Percentiles rank a stretch among this genome's conserved stretches.
Conservation (phyloP, 2,797 vertebrate genomes). For the Danio kyathit region DNA sequence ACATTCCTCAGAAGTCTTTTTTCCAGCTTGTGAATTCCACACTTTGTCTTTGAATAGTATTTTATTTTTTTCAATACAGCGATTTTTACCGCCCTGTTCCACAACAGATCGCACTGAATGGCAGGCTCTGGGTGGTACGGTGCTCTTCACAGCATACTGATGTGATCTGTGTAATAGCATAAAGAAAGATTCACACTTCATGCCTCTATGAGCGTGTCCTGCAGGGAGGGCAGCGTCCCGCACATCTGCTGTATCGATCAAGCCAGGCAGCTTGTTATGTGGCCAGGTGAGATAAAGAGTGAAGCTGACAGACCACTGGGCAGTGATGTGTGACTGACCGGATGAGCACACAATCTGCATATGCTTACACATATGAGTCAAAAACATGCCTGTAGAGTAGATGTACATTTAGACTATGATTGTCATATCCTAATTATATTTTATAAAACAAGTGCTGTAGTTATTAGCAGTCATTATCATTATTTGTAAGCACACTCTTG, state of each 20-base stretch:
- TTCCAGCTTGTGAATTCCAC: conserved; percentile 20
- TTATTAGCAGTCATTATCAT: too few species aligned
- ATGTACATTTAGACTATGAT: background rate
- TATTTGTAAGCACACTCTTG: too few species aligned
- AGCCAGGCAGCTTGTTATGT: conserved; percentile 59
- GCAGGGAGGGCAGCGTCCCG: conserved; percentile 45
- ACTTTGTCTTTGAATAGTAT: conserved; percentile 12
- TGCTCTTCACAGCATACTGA: conserved; percentile 34
- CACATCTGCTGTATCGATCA: conserved; percentile 71
- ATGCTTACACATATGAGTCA: conserved; percentile 6
- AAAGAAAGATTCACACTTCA: conserved; percentile 64
- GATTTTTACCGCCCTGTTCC: conserved; percentile 14
- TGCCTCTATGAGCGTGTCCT: conserved; percentile 62
- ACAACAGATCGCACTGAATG: conserved; percentile 15
- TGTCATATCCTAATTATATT: background rate
- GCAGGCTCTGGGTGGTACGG: conserved; percentile 19
- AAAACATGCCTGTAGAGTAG: background rate
- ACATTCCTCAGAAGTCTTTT: background rate
- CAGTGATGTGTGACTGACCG: conserved; percentile 45
- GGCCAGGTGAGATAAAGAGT: conserved; percentile 66
- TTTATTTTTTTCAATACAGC: background rate
- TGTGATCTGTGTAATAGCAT: conserved; percentile 45
- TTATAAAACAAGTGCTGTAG: background rate
- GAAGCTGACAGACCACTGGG: conserved; percentile 68
- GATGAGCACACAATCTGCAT: background rate